phyloP scores from a whole-genome alignment of 2,113 vertebrate species.

The Rhinogobius similis region DNA sequence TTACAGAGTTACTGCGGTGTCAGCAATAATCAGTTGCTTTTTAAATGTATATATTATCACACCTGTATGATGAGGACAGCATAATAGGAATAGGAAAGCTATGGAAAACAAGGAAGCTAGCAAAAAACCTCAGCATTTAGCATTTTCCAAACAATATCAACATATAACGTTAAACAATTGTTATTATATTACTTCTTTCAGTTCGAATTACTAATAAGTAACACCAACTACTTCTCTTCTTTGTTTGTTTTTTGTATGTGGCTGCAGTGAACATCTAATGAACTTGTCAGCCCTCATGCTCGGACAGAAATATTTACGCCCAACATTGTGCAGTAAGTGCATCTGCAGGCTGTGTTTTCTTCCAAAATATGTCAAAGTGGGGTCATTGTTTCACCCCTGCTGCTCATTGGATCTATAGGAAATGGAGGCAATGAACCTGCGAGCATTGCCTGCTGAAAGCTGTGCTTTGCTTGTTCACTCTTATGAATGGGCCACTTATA shows the following conservation, averaged over 20 bases:
- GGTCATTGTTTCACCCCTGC: slow-evolving; percentile 32
- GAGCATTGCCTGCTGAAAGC: slow-evolving; percentile 15
- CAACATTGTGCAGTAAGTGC: slow-evolving; percentile 28
- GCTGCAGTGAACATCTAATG: neutral
- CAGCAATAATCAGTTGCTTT: neutral
- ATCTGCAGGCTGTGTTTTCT: slow-evolving; percentile 29
- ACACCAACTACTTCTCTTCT: neutral
- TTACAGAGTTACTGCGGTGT: too few relatives aligned
- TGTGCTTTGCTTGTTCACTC: slow-evolving; percentile 13
- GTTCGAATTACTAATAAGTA: neutral
- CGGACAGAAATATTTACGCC: slow-evolving; percentile 18
- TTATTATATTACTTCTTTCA: neutral
- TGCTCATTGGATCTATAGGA: slow-evolving; percentile 33
- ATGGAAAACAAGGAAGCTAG: too few relatives aligned
- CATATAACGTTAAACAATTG: neutral
- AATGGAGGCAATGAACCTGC: slow-evolving; percentile 49
- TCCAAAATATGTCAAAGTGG: slow-evolving; percentile 15
- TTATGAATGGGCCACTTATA: slow-evolving; percentile 30
- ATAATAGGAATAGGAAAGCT: neutral
- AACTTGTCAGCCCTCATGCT: slow-evolving; percentile 5
- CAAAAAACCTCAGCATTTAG: too few relatives aligned
- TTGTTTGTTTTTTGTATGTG: neutral
- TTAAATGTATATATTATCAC: neutral
- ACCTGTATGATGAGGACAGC: neutral
- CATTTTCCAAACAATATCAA: neutral